Conservation (phyloP, 2,113 vertebrate genomes). For the Rattus rattus region DNA sequence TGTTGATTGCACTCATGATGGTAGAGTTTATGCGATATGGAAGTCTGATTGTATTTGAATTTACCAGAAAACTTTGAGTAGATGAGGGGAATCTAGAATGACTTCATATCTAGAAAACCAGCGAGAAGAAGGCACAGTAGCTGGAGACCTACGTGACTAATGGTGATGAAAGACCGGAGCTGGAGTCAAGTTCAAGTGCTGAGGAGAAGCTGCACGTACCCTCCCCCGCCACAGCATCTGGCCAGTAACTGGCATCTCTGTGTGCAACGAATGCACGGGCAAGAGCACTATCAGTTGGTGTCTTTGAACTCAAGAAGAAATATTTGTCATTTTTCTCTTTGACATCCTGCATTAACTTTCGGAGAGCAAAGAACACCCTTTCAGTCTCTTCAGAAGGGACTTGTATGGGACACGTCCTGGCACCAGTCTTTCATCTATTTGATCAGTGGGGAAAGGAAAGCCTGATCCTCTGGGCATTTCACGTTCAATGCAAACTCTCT, state of each 20-base stretch:
- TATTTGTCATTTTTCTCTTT: constrained; percentile 55
- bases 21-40: not conserved
- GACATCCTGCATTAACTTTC: constrained; percentile 31
- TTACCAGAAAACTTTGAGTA: not conserved
- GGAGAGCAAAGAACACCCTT: constrained; percentile 51
- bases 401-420: not conserved
- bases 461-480: constrained; percentile 44
- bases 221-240: not conserved
- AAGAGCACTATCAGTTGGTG: constrained; percentile 19
- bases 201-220: fast-evolving
- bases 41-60: not conserved
- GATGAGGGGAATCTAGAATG: not conserved
- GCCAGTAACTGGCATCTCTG: not conserved
- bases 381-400: constrained; percentile 24
- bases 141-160: not conserved
- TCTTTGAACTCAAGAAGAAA: constrained; percentile 58
- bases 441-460: constrained; percentile 17
- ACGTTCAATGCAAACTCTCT: constrained; percentile 6
- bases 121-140: not conserved
- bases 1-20: not conserved
- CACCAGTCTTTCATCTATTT: constrained; percentile 43
- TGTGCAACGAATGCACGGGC: too few species aligned
- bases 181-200: not conserved
- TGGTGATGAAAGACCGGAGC: not conserved
- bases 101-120: not conserved